These are phyloP conservation scores for Sebastes ruberrimus DNA, from an alignment of 2,797 vertebrate species.

Conservation along the genomic window DNA sequence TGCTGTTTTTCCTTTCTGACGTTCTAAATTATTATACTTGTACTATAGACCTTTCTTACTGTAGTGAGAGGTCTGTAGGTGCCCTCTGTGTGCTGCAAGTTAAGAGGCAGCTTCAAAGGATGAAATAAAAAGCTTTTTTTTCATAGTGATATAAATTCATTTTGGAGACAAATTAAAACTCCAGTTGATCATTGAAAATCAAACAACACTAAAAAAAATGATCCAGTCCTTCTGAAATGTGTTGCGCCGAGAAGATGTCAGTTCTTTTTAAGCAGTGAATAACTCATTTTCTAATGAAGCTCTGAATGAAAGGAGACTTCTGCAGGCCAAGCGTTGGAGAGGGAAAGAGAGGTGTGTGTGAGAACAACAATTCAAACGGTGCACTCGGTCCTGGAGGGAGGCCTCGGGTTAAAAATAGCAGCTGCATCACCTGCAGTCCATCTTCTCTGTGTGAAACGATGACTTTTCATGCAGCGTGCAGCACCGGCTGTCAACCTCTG, in stretches of 20 bases:
- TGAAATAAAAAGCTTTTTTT: not conserved
- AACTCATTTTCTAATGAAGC: not conserved
- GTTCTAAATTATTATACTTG: not conserved
- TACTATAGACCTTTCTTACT: not conserved
- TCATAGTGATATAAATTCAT: not conserved
- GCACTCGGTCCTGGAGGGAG: conserved; percentile 35
- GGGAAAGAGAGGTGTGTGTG: not conserved
- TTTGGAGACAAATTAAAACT: not conserved
- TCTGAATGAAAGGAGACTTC: not conserved
- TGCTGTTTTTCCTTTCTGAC: not conserved
- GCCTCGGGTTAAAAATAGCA: conserved; percentile 68
- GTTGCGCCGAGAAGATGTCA: not conserved
- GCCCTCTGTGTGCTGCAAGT: not conserved
- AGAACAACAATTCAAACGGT: conserved; percentile 15
- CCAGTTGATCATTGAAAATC: not conserved
- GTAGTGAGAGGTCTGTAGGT: not conserved
- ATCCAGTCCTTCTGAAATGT: not conserved
- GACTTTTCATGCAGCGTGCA: conserved; percentile 62
- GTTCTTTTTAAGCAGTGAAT: not conserved
- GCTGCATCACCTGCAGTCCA: conserved; percentile 61
- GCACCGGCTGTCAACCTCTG: conserved; percentile 56
- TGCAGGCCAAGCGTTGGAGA: not conserved
- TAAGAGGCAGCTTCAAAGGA: not conserved
- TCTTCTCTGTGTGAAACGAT: conserved; percentile 54
- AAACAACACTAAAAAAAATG: not conserved